Conservation (phyloP, 2,113 vertebrate genomes). For the Callionymus lyra region DNA sequence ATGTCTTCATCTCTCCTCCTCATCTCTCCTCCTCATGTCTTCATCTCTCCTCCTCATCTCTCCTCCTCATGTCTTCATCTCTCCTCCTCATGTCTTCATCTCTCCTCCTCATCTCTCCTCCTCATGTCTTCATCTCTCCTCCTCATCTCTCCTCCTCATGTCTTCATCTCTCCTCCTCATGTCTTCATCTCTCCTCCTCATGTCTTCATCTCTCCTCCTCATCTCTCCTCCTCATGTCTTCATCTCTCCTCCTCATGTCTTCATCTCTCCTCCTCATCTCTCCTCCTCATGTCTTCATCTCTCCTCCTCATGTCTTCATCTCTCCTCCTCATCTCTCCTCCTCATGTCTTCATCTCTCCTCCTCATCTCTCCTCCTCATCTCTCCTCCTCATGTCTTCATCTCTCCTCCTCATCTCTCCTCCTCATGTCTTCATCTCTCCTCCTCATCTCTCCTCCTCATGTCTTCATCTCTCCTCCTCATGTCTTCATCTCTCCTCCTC, state of each 20-base stretch:
- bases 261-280: slow-evolving; percentile 32
- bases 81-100: slow-evolving; percentile 3
- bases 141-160: not conserved
- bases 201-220: slow-evolving; percentile 3
- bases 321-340: slow-evolving; percentile 12
- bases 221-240: slow-evolving; percentile 17
- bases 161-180: slow-evolving; percentile 11
- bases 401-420: slow-evolving; percentile 4
- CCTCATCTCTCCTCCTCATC: too few species aligned
- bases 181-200: slow-evolving; percentile 2
- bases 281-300: slow-evolving; percentile 4
- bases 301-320: too few species aligned
- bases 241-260: slow-evolving; percentile 30
- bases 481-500: not conserved
- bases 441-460: not conserved
- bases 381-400: slow-evolving; percentile 8
- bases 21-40: slow-evolving; percentile 5
- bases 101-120: slow-evolving; percentile 4
- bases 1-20: too few species aligned
- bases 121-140: too few species aligned
- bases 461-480: too few species aligned
- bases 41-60: slow-evolving; percentile 7
- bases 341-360: too few species aligned
- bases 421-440: too few species aligned
- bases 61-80: slow-evolving; percentile 4